Percentiles rank a stretch among this genome's conserved stretches.
phyloP scores from a whole-genome alignment of 1,140 invertebrate species.

The Maniola jurtina region DNA sequence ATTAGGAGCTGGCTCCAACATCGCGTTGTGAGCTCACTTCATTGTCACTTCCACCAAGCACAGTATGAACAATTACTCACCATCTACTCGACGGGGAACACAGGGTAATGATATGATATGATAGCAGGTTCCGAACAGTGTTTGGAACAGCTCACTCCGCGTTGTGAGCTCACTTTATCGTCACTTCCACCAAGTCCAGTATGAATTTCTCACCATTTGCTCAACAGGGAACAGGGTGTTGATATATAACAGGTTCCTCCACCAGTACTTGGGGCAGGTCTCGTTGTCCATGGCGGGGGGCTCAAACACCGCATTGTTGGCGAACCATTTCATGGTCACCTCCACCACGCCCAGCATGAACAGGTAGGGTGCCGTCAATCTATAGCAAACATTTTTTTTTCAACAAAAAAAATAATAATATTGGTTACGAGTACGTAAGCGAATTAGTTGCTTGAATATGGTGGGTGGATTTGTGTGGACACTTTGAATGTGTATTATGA shows the following conservation, averaged over 20 bases:
- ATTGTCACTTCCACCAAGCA: constrained; percentile 88
- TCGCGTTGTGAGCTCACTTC: constrained; percentile 88
- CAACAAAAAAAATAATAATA: no score
- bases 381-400: constrained; percentile 52
- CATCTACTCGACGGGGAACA: no score
- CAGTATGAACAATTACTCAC: constrained; percentile 83
- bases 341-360: constrained; percentile 89
- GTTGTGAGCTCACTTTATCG: neutral
- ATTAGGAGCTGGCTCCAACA: no score
- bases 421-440: no score
- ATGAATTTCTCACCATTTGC: constrained; percentile 85
- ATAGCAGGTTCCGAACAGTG: no score
- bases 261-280: constrained; percentile 92
- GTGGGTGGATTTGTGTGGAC: no score
- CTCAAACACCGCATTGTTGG: constrained; percentile 89
- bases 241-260: constrained; percentile 91
- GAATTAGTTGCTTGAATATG: no score
- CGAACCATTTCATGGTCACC: constrained; percentile 90
- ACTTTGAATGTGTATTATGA: no score
- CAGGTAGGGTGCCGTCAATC: constrained; percentile 90
- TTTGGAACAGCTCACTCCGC: no score
- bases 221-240: constrained; percentile 92
- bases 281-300: constrained; percentile 88
- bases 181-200: neutral
- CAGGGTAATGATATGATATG: no score